A percentile compares a stretch with the other conserved stretches of the same genome.
phyloP scores from a whole-genome alignment of 1,140 invertebrate species.

The Magallana gigas region DNA sequence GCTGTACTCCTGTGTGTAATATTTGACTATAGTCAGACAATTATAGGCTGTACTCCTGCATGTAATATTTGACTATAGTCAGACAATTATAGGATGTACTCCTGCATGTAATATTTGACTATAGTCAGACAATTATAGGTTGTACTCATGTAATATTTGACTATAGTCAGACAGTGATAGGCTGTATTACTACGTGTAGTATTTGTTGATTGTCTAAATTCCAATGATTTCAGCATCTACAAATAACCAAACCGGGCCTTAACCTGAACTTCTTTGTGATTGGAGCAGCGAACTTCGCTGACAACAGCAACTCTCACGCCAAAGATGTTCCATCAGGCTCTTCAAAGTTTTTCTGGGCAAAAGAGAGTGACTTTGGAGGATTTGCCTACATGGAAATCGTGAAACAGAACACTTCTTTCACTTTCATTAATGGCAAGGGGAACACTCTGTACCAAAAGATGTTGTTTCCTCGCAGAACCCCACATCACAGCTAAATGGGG shows the following conservation, averaged over 20 bases:
- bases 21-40: too few relatives aligned
- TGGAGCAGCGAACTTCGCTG: slow-evolving; percentile 78
- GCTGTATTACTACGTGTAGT: too few relatives aligned
- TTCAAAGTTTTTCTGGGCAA: slow-evolving; percentile 77
- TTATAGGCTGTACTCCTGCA: too few relatives aligned
- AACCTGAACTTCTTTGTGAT: slow-evolving; percentile 77
- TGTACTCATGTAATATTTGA: too few relatives aligned
- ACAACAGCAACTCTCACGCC: slow-evolving; percentile 71
- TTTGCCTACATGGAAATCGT: slow-evolving; percentile 76
- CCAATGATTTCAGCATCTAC: slow-evolving; percentile 72
- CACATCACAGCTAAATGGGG: not conserved
- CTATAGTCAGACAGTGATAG: too few relatives aligned
- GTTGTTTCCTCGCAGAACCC: slow-evolving; percentile 62
- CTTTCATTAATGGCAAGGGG: slow-evolving; percentile 71
- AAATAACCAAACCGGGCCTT: slow-evolving; percentile 46
- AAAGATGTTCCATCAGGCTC: slow-evolving; percentile 71
- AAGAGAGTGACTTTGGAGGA: slow-evolving; percentile 72
- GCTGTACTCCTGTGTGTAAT: too few relatives aligned
- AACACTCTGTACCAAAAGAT: slow-evolving; percentile 65
- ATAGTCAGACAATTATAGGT: too few relatives aligned
- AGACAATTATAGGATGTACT: too few relatives aligned
- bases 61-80: too few relatives aligned
- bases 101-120: too few relatives aligned
- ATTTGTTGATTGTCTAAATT: not conserved
- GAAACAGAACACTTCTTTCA: slow-evolving; percentile 74